Evolutionary conservation across 2,797 vertebrate genomes (phyloP), one percentile per base, ranked within the genome.

Genomic region (Ctenopoma multispine): DNA sequence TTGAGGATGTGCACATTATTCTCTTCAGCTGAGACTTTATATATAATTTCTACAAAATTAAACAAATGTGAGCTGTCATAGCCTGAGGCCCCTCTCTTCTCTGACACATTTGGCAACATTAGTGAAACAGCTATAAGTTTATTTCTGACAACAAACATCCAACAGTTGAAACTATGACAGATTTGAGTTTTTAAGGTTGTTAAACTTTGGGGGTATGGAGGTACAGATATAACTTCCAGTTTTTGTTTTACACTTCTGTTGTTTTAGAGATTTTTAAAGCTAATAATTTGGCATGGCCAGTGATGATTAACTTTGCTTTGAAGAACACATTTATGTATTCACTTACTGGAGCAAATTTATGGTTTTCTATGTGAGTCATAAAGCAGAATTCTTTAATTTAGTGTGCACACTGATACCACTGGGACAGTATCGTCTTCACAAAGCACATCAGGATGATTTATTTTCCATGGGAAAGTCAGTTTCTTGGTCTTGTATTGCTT

Each of bases 221-320:
- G 31, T 57, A 11, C 12, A 40, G 43, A 46, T 46, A n/a, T 18
- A 46, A n/a, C 38, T 15, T 34, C 2, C 50, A 48, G 20, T 53
- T 59, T 58, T n/a, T 43, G 40, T 40, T 1, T 58, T 23, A 23
- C 48, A 41, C 29, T 55, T 18, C 44, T 7, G 14, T 34, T 59
- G 20, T 61, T 50, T 71, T 31, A n/a, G 23, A 29, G 18, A 47
- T 68, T 48, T 59, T 20, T 31, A 41, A 17, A 54, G 4, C 27
- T 55, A 8, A 38, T 36, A 73, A 63, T 79, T 69, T 71, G 47
- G 36, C 34, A 29, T 20, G 43, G 53, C 62, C 57, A 74, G 71
- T 83, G 67, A 75, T 83, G 67, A 75, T 84, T 72, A 77, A 18
- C 20, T 23, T 62, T 50, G 27, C 20, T 23, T 62, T 50, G 27